Conservation (phyloP, 1,140 invertebrate species). For the Saccostrea echinata region DNA sequence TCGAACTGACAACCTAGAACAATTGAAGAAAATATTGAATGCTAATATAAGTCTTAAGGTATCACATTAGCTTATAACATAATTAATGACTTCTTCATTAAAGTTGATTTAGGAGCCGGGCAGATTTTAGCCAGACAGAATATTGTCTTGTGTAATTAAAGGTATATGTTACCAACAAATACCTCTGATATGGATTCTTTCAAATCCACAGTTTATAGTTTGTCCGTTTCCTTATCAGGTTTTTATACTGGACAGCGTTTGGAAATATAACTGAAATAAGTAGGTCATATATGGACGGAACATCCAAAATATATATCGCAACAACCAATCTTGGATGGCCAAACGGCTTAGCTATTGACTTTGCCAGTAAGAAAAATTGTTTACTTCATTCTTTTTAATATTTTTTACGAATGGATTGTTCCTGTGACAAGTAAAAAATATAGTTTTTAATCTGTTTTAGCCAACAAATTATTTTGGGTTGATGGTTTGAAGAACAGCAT, state of each 20-base stretch:
- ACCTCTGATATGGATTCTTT: too few relatives aligned
- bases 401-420: background rate
- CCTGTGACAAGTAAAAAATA: background rate
- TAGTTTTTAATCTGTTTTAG: background rate
- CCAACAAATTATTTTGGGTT: background rate
- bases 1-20: background rate
- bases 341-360: conserved; percentile 34
- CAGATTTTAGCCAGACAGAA: too few relatives aligned
- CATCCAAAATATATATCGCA: background rate
- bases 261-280: conserved; percentile 13
- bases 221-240: background rate
- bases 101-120: too few relatives aligned
- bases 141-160: background rate
- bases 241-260: conserved; percentile 33
- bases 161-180: background rate
- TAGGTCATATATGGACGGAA: conserved; percentile 27
- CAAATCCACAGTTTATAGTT: too few relatives aligned
- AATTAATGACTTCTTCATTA: too few relatives aligned
- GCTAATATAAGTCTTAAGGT: too few relatives aligned
- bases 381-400: background rate
- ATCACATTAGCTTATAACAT: too few relatives aligned
- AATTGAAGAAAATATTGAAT: background rate
- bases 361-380: background rate
- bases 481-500: conserved; percentile 16
- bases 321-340: background rate